These are phyloP conservation scores for Criorhina ranunculi DNA, from an alignment of 2,888 invertebrate genomes.

Conservation along the genomic window DNA sequence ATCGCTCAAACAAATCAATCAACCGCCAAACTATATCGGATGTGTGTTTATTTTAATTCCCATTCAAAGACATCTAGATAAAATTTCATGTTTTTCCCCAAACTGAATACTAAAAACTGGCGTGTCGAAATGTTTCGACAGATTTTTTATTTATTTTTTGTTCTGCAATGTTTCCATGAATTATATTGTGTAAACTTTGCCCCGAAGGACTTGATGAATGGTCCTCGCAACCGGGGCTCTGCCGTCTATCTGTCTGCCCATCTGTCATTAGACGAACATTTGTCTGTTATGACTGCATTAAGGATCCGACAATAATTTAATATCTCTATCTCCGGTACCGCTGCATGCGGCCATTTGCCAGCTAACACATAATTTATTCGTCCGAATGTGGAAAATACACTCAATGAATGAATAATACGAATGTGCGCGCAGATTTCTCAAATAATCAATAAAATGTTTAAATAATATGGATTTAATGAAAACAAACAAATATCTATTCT, in stretches of 20 bases:
- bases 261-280: slow-evolving; percentile 45
- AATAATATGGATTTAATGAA: slow-evolving; percentile 71
- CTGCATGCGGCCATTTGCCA: slow-evolving; percentile 40
- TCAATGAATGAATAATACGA: slow-evolving; percentile 60
- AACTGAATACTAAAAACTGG: slow-evolving; percentile 1
- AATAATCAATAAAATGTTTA: slow-evolving; percentile 76
- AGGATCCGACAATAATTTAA: slow-evolving; percentile 43
- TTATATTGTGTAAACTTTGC: slow-evolving; percentile 45
- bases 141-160: slow-evolving; percentile 56
- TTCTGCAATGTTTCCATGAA: slow-evolving; percentile 29
- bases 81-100: slow-evolving; percentile 54
- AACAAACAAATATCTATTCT: slow-evolving; percentile 70
- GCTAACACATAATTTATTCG: slow-evolving; percentile 50
- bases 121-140: slow-evolving; percentile 74
- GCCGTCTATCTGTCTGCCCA: slow-evolving; percentile 20
- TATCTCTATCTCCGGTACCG: slow-evolving; percentile 8
- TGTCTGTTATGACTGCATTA: slow-evolving; percentile 51
- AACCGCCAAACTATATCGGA: slow-evolving; percentile 36
- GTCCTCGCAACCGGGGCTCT: background rate
- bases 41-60: slow-evolving; percentile 69
- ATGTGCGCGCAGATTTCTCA: slow-evolving; percentile 62
- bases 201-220: slow-evolving; percentile 34
- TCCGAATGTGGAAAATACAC: slow-evolving; percentile 52
- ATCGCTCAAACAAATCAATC: slow-evolving; percentile 60
- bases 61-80: slow-evolving; percentile 57